Evolutionary conservation across 2,888 invertebrate species (phyloP).

Genomic region (Campoplex nolae): DNA sequence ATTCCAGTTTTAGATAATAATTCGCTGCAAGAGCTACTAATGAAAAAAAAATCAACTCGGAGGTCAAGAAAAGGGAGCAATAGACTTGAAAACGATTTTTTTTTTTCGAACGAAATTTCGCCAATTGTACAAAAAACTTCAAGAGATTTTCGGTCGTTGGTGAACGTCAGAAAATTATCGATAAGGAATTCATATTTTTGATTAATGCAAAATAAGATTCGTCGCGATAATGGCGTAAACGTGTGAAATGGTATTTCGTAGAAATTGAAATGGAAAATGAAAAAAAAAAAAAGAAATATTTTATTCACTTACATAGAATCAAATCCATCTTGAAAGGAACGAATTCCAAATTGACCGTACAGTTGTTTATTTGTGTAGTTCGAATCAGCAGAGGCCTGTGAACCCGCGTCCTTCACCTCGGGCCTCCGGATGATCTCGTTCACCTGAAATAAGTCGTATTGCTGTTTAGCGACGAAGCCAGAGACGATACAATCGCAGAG

Average conservation of each 20-base stretch:
- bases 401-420: slow-evolving; percentile 67
- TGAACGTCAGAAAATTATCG: background rate
- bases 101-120: background rate
- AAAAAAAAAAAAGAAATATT: background rate
- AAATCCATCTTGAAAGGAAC: slow-evolving; percentile 57
- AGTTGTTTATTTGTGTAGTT: slow-evolving; percentile 19
- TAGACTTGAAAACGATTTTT: background rate
- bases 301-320: slow-evolving; percentile 61
- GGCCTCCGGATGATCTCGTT: slow-evolving; percentile 66
- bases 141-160: background rate
- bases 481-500: slow-evolving; percentile 41
- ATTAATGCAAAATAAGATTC: background rate
- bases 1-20: background rate
- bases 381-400: slow-evolving; percentile 61
- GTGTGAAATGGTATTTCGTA: background rate
- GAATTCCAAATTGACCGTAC: slow-evolving; percentile 58
- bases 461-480: slow-evolving; percentile 17
- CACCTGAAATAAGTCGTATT: slow-evolving; percentile 66
- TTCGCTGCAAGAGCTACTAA: background rate
- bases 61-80: background rate
- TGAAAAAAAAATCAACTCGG: background rate
- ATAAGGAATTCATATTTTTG: background rate
- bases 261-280: background rate
- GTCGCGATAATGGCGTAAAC: background rate
- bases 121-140: background rate